phyloP scores from a whole-genome alignment of 2,797 vertebrate genomes.

The Helostoma temminkii region DNA sequence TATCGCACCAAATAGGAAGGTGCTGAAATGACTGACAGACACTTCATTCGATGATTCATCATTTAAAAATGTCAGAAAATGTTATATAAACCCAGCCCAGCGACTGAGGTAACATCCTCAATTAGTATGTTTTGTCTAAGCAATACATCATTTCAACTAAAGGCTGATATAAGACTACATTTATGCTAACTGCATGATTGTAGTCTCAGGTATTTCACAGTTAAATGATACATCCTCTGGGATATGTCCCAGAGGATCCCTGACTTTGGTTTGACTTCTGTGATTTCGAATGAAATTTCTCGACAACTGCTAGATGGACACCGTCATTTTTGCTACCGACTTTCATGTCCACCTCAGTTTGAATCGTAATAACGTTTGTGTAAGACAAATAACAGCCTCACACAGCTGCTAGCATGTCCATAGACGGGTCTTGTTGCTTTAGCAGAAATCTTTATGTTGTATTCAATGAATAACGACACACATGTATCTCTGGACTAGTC shows the following conservation, averaged over 20 bases:
- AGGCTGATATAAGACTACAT: not conserved
- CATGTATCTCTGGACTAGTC: not conserved
- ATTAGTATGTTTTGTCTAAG: not conserved
- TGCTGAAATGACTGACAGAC: constrained; percentile 39
- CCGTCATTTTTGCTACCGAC: no score
- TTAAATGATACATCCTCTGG: no score
- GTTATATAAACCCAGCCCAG: not conserved
- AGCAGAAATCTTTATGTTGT: not conserved
- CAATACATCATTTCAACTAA: not conserved
- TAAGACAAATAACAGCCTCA: no score
- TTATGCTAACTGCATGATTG: not conserved
- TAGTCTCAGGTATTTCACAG: not conserved
- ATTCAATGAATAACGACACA: not conserved
- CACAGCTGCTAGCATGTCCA: no score
- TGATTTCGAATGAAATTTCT: no score
- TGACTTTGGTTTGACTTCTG: not conserved
- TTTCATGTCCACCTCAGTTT: no score
- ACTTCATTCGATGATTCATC: constrained; percentile 26
- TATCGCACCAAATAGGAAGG: constrained; percentile 29
- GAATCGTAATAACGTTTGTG: no score
- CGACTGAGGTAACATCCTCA: not conserved
- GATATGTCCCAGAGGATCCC: constrained; percentile 6
- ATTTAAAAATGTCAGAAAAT: not conserved
- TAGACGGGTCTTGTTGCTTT: not conserved
- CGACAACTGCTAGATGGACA: no score